These are phyloP conservation scores for Ichneumoninae sp. DNA, from an alignment of 2,888 invertebrate species.

Conservation along the genomic window DNA sequence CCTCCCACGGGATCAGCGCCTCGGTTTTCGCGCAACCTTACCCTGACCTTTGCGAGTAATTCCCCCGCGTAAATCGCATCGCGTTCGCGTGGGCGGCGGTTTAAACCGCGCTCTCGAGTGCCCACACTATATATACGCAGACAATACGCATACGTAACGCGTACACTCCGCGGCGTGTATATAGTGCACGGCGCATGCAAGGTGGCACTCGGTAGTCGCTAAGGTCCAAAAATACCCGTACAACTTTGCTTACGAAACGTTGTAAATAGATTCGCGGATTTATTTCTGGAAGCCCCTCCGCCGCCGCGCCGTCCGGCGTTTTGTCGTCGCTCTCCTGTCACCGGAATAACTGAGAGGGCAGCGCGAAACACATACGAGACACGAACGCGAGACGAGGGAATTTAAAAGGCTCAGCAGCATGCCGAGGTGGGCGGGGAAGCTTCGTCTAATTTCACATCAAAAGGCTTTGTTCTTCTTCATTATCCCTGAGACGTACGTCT, in stretches of 20 bases:
- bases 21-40: constrained; percentile 64
- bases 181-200: constrained; percentile 21
- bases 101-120: constrained; percentile 26
- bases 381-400: background rate
- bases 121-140: background rate
- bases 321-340: constrained; percentile 33
- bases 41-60: constrained; percentile 64
- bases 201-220: constrained; percentile 13
- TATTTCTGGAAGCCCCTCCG: constrained; percentile 44
- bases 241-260: constrained; percentile 56
- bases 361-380: background rate
- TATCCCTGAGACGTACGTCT: background rate
- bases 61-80: constrained; percentile 34
- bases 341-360: constrained; percentile 34
- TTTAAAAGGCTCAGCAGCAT: constrained; percentile 1
- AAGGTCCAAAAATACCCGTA: constrained; percentile 51
- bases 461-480: background rate
- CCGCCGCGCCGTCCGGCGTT: constrained; percentile 29
- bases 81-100: constrained; percentile 54
- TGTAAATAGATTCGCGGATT: constrained; percentile 56
- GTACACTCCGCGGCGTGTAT: background rate
- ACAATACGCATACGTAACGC: background rate
- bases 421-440: no score
- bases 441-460: background rate
- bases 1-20: constrained; percentile 29